Evolutionary conservation across 1,140 invertebrate species (phyloP), one percentile per base, ranked within the genome.

Genomic region (Linepithema humile): DNA sequence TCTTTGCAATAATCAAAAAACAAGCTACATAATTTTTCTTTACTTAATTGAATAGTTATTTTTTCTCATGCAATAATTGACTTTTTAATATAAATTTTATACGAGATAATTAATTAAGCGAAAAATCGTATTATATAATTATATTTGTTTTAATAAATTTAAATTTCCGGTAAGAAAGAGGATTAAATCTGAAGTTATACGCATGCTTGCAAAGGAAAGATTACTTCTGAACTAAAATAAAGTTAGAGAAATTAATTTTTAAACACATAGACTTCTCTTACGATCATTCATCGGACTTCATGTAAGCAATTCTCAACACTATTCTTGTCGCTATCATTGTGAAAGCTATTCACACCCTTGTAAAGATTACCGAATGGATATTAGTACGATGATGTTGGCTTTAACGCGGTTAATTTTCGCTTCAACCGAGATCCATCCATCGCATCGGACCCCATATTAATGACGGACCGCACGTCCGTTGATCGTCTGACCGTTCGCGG

Each of bases 401-500:
- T 40, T 53, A 80, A 70, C 23, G 35, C n/a, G 7, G 64, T 12
- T 55, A 69, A 78, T 78, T 67, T 78, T 78, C 62, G 1, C 35
- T 20, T 59, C 60, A 6, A 7, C 26, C 38, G 10, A 53, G 38
- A 62, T 48, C n/a, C 40, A 48, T 75, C 35, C 45, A 32, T 15
- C 60, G 45, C 45, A 32, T 15, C 60, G 45, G 26, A 40, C 32
- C 26, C 29, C 38, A 12, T 64, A 64, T 75, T 75, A 75, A 83
- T 43, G 45, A 50, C 45, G 67, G 57, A 59, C 57, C 69, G 57
- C 53, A 57, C 20, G 78, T 74, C 17, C 78, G 57, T 45, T 50
- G 67, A 82, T 74, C 78, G 40, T 26, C 48, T 40, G 35, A 43
- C 77, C 50, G 20, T 72, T 82, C 65, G 62, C 32, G 60, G 53